Conservation (phyloP, 2,113 vertebrate genomes). For the Micronycteris hirsuta region DNA sequence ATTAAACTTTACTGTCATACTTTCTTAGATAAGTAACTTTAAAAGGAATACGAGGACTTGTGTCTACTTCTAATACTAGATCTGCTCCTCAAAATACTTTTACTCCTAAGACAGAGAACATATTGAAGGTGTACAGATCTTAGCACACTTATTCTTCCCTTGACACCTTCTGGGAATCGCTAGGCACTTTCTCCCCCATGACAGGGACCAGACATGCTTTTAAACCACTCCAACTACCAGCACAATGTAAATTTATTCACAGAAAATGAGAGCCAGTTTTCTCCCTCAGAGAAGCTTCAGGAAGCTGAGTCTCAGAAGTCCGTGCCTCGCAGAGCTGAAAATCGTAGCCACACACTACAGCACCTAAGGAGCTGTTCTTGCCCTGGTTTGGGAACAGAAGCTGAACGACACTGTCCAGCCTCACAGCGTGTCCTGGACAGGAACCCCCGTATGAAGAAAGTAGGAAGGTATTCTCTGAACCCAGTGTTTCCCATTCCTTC, state of each 20-base stretch:
- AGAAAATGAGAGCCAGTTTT: background rate
- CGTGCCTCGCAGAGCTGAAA: background rate
- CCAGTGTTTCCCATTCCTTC: background rate
- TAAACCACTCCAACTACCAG: background rate
- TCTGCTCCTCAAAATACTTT: background rate
- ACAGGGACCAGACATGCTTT: background rate
- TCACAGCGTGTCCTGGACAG: background rate
- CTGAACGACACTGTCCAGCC: background rate
- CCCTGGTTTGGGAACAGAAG: background rate
- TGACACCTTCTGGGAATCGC: background rate
- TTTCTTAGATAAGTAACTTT: background rate
- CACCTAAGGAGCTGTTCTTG: background rate
- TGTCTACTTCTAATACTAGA: background rate
- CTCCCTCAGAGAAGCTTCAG: background rate
- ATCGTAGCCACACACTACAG: background rate
- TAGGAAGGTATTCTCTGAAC: background rate
- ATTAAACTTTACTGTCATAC: background rate
- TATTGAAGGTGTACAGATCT: background rate
- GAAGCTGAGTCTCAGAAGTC: background rate
- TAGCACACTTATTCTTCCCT: background rate
- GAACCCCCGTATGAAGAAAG: background rate
- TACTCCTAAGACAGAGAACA: background rate
- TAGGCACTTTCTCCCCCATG: background rate
- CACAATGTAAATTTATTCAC: background rate
- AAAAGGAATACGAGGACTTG: background rate